Conservation (phyloP, 2,113 vertebrate genomes). For the Cyphomyrus discorhynchus region DNA sequence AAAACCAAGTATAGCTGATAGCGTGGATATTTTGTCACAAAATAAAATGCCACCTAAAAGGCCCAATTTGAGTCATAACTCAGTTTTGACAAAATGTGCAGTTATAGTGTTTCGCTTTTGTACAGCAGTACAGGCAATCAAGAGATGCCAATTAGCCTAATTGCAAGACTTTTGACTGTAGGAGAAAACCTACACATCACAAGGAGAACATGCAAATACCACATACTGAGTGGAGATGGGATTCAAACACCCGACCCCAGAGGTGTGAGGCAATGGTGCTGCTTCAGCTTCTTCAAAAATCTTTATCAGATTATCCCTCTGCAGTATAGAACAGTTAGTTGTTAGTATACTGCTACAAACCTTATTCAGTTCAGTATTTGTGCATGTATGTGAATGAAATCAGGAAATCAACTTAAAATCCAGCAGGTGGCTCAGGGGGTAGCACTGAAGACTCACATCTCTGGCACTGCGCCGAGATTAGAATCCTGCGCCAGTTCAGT, state of each 20-base stretch:
- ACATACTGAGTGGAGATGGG: not conserved
- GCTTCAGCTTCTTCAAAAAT: not conserved
- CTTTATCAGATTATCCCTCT: not conserved
- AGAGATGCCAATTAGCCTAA: not conserved
- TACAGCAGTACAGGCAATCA: not conserved
- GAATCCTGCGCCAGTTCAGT: not conserved
- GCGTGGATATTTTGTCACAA: not conserved
- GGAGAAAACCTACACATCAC: not conserved
- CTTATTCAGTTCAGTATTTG: not conserved
- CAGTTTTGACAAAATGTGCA: not conserved
- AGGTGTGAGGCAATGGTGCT: not conserved
- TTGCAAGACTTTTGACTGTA: not conserved
- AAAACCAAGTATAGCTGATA: not conserved
- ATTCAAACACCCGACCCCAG: not conserved
- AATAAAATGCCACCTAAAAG: not conserved
- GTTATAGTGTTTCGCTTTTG: not conserved
- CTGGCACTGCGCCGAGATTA: not conserved
- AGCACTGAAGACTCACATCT: not conserved
- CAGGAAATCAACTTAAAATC: not conserved
- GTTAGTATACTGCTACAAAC: not conserved
- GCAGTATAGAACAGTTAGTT: not conserved
- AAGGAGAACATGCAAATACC: not conserved
- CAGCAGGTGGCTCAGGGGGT: not conserved
- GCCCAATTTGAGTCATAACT: not conserved
- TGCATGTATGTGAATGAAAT: not conserved